A percentile compares a stretch with the other conserved stretches of the same genome.
Evolutionary conservation across 2,113 vertebrate genomes (phyloP).

Genomic region (Trogon melanurus): DNA sequence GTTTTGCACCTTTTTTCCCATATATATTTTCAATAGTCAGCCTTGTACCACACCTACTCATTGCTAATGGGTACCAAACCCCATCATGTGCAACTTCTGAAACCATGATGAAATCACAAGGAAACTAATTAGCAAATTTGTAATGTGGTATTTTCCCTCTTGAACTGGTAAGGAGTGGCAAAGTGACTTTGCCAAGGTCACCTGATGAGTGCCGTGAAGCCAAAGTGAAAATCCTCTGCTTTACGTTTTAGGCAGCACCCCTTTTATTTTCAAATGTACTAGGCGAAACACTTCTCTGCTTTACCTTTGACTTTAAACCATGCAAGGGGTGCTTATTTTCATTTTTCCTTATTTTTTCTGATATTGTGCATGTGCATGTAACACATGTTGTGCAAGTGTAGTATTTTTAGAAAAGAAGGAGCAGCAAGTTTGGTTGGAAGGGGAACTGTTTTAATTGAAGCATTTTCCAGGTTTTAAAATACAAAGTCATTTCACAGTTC

Average conservation of each 20-base stretch:
- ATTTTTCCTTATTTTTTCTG: not conserved
- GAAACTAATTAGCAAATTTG: constrained; percentile 15
- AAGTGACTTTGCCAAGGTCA: not conserved
- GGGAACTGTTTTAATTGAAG: not conserved
- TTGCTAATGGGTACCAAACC: not conserved
- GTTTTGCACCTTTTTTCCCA: not conserved
- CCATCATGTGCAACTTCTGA: not conserved
- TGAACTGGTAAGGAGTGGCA: not conserved
- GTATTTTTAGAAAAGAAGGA: not conserved
- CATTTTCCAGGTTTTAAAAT: not conserved
- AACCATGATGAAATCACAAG: not conserved
- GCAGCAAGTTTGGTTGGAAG: not conserved
- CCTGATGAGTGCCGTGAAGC: not conserved
- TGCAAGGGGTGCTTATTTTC: not conserved
- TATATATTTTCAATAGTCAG: fast-evolving
- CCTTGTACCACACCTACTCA: not conserved
- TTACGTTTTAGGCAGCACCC: not conserved
- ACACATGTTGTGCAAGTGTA: not conserved
- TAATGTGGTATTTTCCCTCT: not conserved
- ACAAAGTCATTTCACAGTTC: not conserved
- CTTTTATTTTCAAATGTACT: not conserved
- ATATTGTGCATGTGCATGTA: not conserved
- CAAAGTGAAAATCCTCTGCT: not conserved
- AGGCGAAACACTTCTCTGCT: not conserved
- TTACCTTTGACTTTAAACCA: not conserved